Base-by-base conservation (phyloP, 2,888 invertebrate genomes). In the Lasioglossum calceatum region DNA sequence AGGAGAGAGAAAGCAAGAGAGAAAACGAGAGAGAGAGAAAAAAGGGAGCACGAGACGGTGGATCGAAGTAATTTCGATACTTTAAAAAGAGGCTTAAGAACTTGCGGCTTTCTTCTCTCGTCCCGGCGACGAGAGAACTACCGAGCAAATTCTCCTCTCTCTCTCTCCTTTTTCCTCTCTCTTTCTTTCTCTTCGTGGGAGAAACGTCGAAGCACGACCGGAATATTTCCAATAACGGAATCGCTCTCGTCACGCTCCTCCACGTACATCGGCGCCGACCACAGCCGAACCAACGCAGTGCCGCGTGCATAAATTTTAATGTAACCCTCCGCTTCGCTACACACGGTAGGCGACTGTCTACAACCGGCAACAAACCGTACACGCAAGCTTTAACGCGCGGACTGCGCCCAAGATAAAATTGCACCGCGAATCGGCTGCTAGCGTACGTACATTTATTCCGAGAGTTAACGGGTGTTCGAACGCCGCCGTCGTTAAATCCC, bases 31-130 rank as follows among this genome's bases (percentile, higher is more conserved):
- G 70, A 19, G 36, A 14, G 70, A 27, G 36, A n/a, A 23, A 23
- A 16, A 36, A n/a, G 70, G 44, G n/a, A 39, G 16, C 12, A 23
- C 19, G 39, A 19, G 32, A 47, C 39, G 19, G n/a, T 64, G 70
- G 76, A 77, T 76, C 27, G 77, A 80, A 81, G 86, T 91, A 91
- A 91, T 92, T 92, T 88, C 88, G 90, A 91, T 91, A 88, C 90
- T 91, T 90, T 82, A 87, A 86, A 87, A 79, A 32, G 87, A 88
- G 88, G 87, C 87, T 87, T 85, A 89, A 76, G 82, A 72, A 54
- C 14, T n/a, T 10, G 44, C 19, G n/a, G 27, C 23, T 16, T 54
- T 23, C 36, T 27, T 42, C 16, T 36, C 67, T 7, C 64, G 32
- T 64, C 67, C 3, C 67, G 23, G 36, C 64, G 36, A 70, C 67